Evolutionary conservation across 2,888 invertebrate species (phyloP).

Genomic region (Zygothrica quintamaculata): DNA sequence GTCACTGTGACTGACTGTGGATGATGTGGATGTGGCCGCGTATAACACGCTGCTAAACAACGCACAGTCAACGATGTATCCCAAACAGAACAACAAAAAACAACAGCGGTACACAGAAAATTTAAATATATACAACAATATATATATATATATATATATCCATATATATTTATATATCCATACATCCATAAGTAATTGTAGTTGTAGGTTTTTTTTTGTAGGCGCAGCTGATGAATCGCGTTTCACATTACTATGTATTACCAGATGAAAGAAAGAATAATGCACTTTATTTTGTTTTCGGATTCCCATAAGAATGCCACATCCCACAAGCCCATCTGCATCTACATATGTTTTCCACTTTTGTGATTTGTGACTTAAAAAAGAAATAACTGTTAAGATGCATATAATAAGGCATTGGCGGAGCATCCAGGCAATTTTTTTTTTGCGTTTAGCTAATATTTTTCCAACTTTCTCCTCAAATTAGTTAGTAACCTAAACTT

Average conservation of each 20-base stretch:
- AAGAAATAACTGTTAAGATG: conserved; percentile 1
- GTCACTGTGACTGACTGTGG: too few species aligned
- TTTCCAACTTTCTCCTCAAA: conserved; percentile 28
- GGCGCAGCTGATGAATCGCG: conserved; percentile 33
- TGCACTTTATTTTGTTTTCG: conserved; percentile 20
- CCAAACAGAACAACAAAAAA: conserved; percentile 13
- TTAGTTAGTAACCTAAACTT: conserved; percentile 53
- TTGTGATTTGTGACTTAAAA: background rate
- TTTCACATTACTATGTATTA: too few species aligned
- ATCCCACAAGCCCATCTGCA: background rate
- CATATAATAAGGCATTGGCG: conserved; percentile 3
- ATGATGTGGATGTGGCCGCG: conserved; percentile 15
- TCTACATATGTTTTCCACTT: background rate
- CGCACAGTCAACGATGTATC: conserved; percentile 20
- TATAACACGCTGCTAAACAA: conserved; percentile 14
- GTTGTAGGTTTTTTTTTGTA: conserved; percentile 53
- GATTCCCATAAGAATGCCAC: conserved; percentile 24
- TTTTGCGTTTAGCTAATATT: conserved; percentile 28
- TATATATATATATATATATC: conserved; percentile 16
- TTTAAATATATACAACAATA: conserved; percentile 5
- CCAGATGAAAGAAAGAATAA: too few species aligned
- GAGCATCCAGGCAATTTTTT: conserved; percentile 15
- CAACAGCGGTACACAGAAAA: conserved; percentile 8
- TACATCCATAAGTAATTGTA: conserved; percentile 38
- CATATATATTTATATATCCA: too few species aligned